Base-by-base conservation (phyloP, 2,888 invertebrate species). In the Netelia melanura region DNA sequence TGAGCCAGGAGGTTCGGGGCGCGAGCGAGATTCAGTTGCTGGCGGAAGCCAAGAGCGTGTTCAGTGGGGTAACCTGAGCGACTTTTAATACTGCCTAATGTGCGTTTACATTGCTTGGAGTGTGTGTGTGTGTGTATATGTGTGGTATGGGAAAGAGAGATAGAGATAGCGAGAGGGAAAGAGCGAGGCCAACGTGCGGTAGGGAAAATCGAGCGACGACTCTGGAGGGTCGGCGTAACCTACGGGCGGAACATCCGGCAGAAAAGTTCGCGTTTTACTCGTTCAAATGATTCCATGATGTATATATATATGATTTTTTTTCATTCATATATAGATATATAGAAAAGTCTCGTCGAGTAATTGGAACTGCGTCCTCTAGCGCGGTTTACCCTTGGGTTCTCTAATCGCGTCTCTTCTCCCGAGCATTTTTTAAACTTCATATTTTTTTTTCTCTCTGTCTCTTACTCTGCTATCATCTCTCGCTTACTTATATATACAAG, bases 291-390 rank as follows among this genome's bases (percentile, higher is more conserved):
- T 61, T 68, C 25, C 14, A 6, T 3, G 8, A 25, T 54, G 23
- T 30, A 23, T 70, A n/a, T 56, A 30, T 58, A 25, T 74, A 43
- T 48, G 25, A 25, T 25, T 25, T 38, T 30, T 61, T 48, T 25
- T 0, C 8, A 56, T 56, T 25, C 43, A 38, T 64, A 56, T 64
- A 44, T 71, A 38, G 65, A 61, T 25, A 74, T 25, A 61, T 61
- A 72, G 86, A 68, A 86, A 81, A 61, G 80, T 85, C 84, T 87
- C 87, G 85, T 86, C 86, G 86, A 88, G 88, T 89, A 89, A 89
- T 89, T 89, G 87, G 87, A 89, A 86, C 84, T 83, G 85, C 85
- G 80, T 79, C 71, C 61, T 82, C 38, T 61, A 65, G 54, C 77
- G 81, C 71, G 78, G 85, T 30, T 30, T 83, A 81, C 85, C 79